Base-by-base conservation (phyloP, 53 echinoderm and acorn worm genomes). In the Luidia sarsii region DNA sequence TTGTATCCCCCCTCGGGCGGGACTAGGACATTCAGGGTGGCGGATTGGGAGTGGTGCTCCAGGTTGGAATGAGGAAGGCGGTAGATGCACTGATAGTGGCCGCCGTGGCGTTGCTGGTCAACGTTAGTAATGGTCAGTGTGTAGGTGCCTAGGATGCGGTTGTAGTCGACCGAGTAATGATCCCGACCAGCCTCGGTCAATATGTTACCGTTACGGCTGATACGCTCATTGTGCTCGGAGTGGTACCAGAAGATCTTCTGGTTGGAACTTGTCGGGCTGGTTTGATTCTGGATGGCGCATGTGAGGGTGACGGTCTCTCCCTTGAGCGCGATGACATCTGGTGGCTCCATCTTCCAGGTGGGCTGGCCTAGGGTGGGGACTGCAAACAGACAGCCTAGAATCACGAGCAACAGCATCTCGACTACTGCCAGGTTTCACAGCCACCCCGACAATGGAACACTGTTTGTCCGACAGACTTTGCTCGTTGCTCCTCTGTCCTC, bases 241-340 rank as follows among this genome's bases (percentile, higher is more conserved):
- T 83, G 90, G 49, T 90, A 87, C 95, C 95, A 95, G 86, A 85
- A 90, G 48, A 95, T 87, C 39, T 87, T 84, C 68, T 90, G 87
- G 20, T 92, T 90, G n/a, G 80, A 43, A 24, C 72, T 70, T 16
- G 81, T 73, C 18, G 61, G 71, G 2, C 64, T 65, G 48, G 77
- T 79, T 27, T 82, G 75, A 25, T 85, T 82, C 11, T 69, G 81
- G 38, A 89, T 45, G n/a, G 86, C 68, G 38, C 91, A 91, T 22
- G 66, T 84, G 2, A 91, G 21, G 53, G 73, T 84, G 19, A 91
- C 68, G 13, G 88, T 84, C 18, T 88, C 87, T 18, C 95, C 95
- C 50, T 41, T 56, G 0, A 95, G 82, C 6, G 90, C 88, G 21
- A 92, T 88, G n/a, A 60, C 61, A 38, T 92, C 92, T 22, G 22